These are phyloP conservation scores for Caenorhabditis drosophilae DNA, from an alignment of 2,888 invertebrate genomes.

Conservation along the genomic window DNA sequence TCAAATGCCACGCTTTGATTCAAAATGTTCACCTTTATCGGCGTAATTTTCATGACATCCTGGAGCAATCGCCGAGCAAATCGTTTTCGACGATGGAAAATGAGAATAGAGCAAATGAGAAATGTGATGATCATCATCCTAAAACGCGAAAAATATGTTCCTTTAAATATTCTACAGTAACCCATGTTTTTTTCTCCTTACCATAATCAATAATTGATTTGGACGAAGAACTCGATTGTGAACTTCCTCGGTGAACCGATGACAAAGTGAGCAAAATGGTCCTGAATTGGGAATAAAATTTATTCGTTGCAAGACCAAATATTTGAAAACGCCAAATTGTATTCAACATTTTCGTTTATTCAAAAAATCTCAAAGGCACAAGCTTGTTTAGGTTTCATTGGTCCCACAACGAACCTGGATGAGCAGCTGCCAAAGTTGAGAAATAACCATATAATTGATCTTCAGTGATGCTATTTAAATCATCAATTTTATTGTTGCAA, in stretches of 20 bases:
- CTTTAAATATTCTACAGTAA: no score
- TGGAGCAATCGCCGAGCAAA: slow-evolving; percentile 46
- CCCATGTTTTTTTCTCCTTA: no score
- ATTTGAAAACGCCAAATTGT: no score
- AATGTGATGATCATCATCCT: slow-evolving; percentile 41
- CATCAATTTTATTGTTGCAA: slow-evolving; percentile 33
- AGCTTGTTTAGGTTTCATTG: no score
- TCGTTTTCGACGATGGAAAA: slow-evolving; percentile 33
- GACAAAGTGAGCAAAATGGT: slow-evolving; percentile 49
- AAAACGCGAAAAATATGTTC: no score
- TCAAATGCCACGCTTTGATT: no score
- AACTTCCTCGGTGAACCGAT: slow-evolving; percentile 37
- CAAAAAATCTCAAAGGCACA: no score
- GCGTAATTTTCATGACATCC: slow-evolving; percentile 48
- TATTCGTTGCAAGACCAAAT: no score
- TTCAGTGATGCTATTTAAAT: slow-evolving; percentile 42
- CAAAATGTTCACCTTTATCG: slow-evolving; percentile 23
- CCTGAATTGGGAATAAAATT: no score
- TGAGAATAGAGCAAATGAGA: slow-evolving; percentile 31
- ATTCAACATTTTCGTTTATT: no score
- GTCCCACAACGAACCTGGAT: no score
- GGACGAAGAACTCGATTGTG: slow-evolving; percentile 23
- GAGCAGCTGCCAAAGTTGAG: slow-evolving; percentile 35
- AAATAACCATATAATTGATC: slow-evolving; percentile 49
- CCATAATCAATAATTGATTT: slow-evolving; percentile 16